Evolutionary conservation across 2,797 vertebrate species (phyloP), one percentile per base, ranked within the genome.

Genomic region (Ambastaia sidthimunki): DNA sequence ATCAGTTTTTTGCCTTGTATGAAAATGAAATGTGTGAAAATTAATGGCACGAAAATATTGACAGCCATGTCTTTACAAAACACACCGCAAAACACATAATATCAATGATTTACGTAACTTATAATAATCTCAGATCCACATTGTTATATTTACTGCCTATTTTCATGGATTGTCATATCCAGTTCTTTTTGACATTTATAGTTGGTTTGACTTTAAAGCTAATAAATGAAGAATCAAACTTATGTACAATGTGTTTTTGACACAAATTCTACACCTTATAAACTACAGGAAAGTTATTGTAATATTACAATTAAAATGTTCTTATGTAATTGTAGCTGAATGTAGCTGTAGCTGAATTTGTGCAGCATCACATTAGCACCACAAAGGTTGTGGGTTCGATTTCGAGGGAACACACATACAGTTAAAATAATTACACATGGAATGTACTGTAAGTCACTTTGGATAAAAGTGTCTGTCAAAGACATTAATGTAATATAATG

Each of bases 191-290:
- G 75, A 76, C 28, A 57, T 78, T 55, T 78, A 52, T 69, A 72
- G 21, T 44, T 76, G 68, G 55, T 78, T 71, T 71, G 68, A 78
- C 57, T 70, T 78, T 63, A 81, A 78, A 57, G 28, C 59, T 13
- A 80, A 80, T 76, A 71, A 83, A 80, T 59, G 59, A 77, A 13
- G 12, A 21, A 74, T 28, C 23, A 10, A 75, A 23, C 25, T 34
- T 50, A 74, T 78, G 65, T 71, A 70, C 12, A 37, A 55, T 9
- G 31, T 25, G 15, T 37, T 31, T n/a, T 62, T 19, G 12, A 72
- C 31, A 44, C 28, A 9, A 18, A 16, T 18, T 50, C 16, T 50
- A 44, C 41, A 44, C 10, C 2, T 44, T 44, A 44, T 44, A 44
- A 44, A 44, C 10, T 11, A 44, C 41, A 44, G 10, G 2, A 44